Conservation (phyloP, 2,797 vertebrate species). For the Galago senegalensis region DNA sequence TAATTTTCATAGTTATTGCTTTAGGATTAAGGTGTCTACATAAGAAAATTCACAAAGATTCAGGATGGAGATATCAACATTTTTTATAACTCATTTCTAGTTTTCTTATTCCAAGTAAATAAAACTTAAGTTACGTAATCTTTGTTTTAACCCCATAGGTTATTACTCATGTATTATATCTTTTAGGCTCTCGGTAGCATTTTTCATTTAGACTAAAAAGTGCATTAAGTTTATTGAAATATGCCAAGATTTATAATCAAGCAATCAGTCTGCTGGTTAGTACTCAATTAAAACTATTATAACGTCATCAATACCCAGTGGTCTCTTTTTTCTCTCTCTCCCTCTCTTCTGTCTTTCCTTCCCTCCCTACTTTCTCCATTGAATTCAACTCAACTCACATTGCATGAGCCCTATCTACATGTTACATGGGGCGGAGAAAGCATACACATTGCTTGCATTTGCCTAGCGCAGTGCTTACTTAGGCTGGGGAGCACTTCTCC, state of each 20-base stretch:
- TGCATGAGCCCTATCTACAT: not conserved
- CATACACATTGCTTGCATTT: not conserved
- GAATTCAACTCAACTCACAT: not conserved
- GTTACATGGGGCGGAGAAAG: not conserved
- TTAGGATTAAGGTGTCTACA: not conserved
- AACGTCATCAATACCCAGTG: not conserved
- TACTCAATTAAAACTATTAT: constrained; percentile 34
- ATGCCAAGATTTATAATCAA: constrained; percentile 38
- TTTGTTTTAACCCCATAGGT: not conserved
- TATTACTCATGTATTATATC: not conserved
- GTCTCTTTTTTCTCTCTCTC: not conserved
- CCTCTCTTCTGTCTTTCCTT: not conserved
- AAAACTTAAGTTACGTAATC: constrained; percentile 14
- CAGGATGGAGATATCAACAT: not conserved
- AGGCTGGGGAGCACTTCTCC: not conserved
- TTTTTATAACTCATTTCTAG: not conserved
- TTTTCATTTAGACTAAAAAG: constrained; percentile 8
- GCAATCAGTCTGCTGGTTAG: not conserved
- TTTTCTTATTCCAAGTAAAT: constrained; percentile 43
- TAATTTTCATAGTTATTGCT: constrained; percentile 53
- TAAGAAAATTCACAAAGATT: constrained; percentile 2
- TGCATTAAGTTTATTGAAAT: constrained; percentile 34
- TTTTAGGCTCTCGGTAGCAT: not conserved
- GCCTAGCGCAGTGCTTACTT: not conserved
- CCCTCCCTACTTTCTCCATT: not conserved